phyloP scores from a whole-genome alignment of 2,113 vertebrate genomes.

The Puma concolor region DNA sequence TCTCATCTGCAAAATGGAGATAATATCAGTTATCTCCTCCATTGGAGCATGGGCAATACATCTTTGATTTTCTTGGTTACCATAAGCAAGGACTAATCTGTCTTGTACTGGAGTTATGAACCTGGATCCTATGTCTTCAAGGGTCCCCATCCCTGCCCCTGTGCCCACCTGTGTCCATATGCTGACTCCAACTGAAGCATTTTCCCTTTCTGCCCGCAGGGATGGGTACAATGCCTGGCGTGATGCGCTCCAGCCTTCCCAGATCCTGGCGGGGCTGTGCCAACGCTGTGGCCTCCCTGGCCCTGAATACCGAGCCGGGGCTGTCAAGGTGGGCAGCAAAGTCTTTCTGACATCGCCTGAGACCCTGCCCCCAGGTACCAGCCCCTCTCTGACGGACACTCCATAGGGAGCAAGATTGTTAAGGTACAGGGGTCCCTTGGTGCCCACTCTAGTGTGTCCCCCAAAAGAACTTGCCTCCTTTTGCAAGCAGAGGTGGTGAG shows the following conservation, averaged over 20 bases:
- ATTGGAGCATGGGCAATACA: not conserved
- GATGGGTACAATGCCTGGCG: slow-evolving; percentile 94
- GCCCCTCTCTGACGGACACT: not conserved
- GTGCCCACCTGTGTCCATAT: not conserved
- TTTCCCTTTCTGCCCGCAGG: slow-evolving; percentile 81
- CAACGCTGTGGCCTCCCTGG: slow-evolving; percentile 88
- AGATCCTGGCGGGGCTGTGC: slow-evolving; percentile 93
- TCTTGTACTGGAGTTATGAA: not conserved
- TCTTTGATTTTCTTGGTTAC: not conserved
- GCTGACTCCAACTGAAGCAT: not conserved
- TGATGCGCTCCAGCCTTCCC: slow-evolving; percentile 91
- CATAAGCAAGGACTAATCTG: not conserved
- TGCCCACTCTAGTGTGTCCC: not conserved
- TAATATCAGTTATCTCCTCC: not conserved
- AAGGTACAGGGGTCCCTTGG: not conserved
- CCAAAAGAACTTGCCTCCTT: not conserved
- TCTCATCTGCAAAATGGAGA: not conserved
- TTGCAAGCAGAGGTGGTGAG: not conserved
- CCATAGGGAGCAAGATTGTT: slow-evolving; percentile 42
- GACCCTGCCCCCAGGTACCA: slow-evolving; percentile 90
- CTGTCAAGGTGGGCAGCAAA: slow-evolving; percentile 95
- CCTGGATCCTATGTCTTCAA: not conserved
- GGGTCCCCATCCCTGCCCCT: slow-evolving; percentile 16
- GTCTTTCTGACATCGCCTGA: slow-evolving; percentile 93
- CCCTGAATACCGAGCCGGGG: slow-evolving; percentile 90